A percentile compares a stretch with the other conserved stretches of the same genome.
Evolutionary conservation across 2,888 invertebrate species (phyloP).

Genomic region (Norana najaformis): DNA sequence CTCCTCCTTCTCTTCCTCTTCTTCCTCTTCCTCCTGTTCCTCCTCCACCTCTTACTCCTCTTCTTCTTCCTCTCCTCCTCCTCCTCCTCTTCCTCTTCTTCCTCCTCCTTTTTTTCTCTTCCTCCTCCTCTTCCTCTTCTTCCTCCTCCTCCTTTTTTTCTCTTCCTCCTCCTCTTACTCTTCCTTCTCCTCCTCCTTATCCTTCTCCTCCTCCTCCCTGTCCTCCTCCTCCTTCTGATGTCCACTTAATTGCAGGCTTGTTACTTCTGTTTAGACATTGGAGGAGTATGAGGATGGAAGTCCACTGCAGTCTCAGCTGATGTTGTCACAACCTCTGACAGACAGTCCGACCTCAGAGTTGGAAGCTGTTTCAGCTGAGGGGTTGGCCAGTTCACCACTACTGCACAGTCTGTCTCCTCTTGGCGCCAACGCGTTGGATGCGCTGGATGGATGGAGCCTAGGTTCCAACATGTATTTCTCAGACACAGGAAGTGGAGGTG

Average conservation of each 20-base stretch:
- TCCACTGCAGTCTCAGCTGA: background rate
- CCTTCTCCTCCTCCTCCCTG: too few species aligned
- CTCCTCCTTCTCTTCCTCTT: too few species aligned
- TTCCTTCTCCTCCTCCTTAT: too few species aligned
- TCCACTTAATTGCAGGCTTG: background rate
- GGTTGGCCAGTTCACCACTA: background rate
- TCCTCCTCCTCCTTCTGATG: too few species aligned
- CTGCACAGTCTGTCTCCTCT: background rate
- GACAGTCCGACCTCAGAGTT: background rate
- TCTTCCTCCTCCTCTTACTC: too few species aligned
- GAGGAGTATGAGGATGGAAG: background rate
- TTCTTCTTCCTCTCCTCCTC: too few species aligned
- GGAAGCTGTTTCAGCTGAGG: background rate
- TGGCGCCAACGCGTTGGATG: background rate
- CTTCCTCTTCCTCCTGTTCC: too few species aligned
- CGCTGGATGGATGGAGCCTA: background rate
- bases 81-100: too few species aligned
- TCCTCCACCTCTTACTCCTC: too few species aligned
- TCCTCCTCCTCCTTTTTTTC: too few species aligned
- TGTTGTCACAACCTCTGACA: background rate
- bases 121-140: too few species aligned
- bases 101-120: too few species aligned
- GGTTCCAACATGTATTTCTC: slow-evolving; percentile 18
- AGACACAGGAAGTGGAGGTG: background rate
- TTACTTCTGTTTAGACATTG: background rate